Evolutionary conservation across 2,888 invertebrate species (phyloP), one percentile per base, ranked within the genome.

Genomic region (Resseliella maxima): DNA sequence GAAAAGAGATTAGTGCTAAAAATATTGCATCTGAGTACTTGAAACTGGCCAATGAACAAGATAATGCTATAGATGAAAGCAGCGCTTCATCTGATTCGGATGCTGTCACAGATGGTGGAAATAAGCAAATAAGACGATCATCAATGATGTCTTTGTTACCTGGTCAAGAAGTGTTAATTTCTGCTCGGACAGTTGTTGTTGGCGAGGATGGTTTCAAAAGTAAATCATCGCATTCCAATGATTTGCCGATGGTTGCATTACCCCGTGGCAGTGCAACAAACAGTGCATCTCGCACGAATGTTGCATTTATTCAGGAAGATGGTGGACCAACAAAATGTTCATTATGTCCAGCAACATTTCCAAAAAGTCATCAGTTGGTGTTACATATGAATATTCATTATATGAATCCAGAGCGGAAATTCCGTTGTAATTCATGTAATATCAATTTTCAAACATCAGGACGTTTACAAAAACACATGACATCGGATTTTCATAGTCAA

Each of bases 341-440:
- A 86, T 95, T 98, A 89, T 99, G 99, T 92, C 95, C 95, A 88
- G 98, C 98, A 91, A 95, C 95, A 86, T 99, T 99, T 92, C 96
- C 95, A 87, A 97, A 98, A 91, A 95, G 96, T 87, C 96, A 96
- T 87, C 98, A 98, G 90, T 92, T 98, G 87, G 93, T 95, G 88
- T 92, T 98, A 88, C 98, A 99, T 91, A 96, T 98, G 91, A 98
- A 98, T 91, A 98, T 98, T 88, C 98, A 99, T 91, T 98, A 97
- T 89, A 95, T 98, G 93, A 85, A 85, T 85, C 85, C 85, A 1
- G 98, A 98, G 90, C 93, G 97, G 87, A 97, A 97, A 86, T 97
- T 96, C 90, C 94, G 96, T 88, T 98, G 98, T 91, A 96, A 97
- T 89, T 95, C 96, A 2, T 98, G 98, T 91, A 96, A 95, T 54